Base-by-base conservation (phyloP, 2,113 vertebrate genomes). In the Bubo scandiacus region DNA sequence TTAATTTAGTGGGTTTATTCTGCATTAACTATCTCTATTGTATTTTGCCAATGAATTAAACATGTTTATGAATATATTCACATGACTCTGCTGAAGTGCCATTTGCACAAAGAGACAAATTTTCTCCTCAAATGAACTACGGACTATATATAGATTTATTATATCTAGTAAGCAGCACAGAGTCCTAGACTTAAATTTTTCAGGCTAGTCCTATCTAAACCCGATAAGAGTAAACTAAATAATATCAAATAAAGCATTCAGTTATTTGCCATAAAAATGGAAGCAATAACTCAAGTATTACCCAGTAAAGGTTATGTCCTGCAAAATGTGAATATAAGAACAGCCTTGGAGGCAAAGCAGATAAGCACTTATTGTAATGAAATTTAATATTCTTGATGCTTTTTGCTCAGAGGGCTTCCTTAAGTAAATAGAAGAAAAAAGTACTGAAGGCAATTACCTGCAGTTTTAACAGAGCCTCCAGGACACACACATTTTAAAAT, bases 281-380 rank as follows among this genome's bases (percentile, higher is more conserved):
- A 93, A 90, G 75, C 58, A 93, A 43, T 92, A 96, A 87, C 58
- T 96, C 54, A 88, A 83, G 62, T 70, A 62, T 61, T 90, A 90
- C 74, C 73, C 59, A 81, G 81, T 43, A 96, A 93, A 95, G 85
- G 73, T 95, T 92, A 92, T 20, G 59, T 81, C 83, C 63, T 54
- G 27, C n/a, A 94, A 95, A 95, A 94, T 32, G 8, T 65, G 87
- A 94, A 75, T 88, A n/a, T 25, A 74, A 65, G 70, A 92, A 59
- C 13, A 81, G 67, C 54, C 81, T 84, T 58, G 23, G 40, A 94
- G 71, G 79, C 51, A 95, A 92, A 80, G n/a, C 6, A 88, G 71
- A 55, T 23, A 86, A 59, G 26, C 91, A 90, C 25, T 73, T 86
- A 91, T 34, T 88, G 49, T 55, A 94, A 95, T 71, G 79, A 88